These are phyloP conservation scores for Lates calcarifer DNA, from an alignment of 2,113 vertebrate genomes.

Conservation along the genomic window DNA sequence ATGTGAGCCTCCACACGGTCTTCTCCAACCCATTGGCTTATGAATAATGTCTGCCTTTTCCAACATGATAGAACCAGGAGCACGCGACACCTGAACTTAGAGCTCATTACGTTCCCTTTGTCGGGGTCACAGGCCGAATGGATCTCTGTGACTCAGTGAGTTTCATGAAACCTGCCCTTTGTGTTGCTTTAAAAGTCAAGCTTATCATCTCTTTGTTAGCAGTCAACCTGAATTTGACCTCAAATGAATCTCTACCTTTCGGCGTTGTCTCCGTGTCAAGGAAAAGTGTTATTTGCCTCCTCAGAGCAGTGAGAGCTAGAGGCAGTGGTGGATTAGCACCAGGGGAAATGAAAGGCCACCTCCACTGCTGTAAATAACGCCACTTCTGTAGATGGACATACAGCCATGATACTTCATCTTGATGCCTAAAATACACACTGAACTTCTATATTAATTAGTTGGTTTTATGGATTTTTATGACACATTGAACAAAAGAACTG, in stretches of 20 bases:
- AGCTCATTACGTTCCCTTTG: conserved; percentile 37
- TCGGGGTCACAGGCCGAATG: conserved; percentile 42
- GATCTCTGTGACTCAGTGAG: conserved; percentile 45
- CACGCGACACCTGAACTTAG: conserved; percentile 19
- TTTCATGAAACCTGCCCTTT: conserved; percentile 47
- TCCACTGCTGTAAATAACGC: conserved; percentile 32
- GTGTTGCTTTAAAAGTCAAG: conserved; percentile 53
- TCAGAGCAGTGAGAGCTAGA: conserved; percentile 29
- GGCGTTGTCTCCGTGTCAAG: conserved; percentile 12
- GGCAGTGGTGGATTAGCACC: conserved; percentile 36
- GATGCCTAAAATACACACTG: neutral
- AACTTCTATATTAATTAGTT: too few species aligned
- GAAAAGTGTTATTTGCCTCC: conserved; percentile 37
- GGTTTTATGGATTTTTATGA: too few species aligned
- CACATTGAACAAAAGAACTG: too few species aligned
- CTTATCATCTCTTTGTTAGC: conserved; percentile 54
- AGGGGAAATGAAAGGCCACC: conserved; percentile 31
- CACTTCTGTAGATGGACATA: neutral
- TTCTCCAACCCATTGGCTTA: neutral
- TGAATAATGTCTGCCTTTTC: conserved; percentile 25
- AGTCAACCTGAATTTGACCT: conserved; percentile 45
- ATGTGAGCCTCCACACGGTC: neutral
- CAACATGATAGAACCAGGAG: conserved; percentile 6
- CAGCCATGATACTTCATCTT: neutral
- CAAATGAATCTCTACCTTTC: conserved; percentile 38